phyloP scores from a whole-genome alignment of 2,797 vertebrate genomes.

The Neostethus bicornis region DNA sequence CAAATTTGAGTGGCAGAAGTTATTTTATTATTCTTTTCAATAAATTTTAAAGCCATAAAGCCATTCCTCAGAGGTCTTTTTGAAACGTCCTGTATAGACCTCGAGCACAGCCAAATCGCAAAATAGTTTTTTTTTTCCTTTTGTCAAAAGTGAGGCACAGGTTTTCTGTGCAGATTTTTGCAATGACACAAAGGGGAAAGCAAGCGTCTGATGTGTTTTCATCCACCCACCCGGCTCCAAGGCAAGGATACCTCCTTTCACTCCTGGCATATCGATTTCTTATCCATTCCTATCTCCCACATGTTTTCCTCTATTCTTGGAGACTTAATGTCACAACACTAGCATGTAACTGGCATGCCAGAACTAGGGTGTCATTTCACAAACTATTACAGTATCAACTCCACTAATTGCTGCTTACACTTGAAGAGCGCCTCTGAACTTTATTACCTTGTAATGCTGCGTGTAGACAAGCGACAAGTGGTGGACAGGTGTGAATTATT shows the following conservation, averaged over 20 bases:
- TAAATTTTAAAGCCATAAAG: background rate
- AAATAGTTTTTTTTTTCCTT: background rate
- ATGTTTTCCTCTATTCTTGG: conserved; percentile 64
- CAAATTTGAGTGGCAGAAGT: background rate
- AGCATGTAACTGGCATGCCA: conserved; percentile 47
- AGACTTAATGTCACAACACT: conserved; percentile 60
- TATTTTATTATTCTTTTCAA: background rate
- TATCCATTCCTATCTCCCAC: conserved; percentile 20
- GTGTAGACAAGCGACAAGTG: conserved; percentile 28
- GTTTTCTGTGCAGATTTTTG: conserved; percentile 47
- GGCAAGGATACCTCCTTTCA: conserved; percentile 51
- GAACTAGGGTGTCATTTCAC: conserved; percentile 45
- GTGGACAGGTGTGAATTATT: conserved; percentile 62
- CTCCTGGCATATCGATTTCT: conserved; percentile 50
- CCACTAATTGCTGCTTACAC: conserved; percentile 49
- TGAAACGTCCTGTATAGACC: background rate
- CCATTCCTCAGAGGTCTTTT: background rate
- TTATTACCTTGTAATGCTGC: conserved; percentile 44
- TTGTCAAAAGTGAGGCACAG: conserved; percentile 18
- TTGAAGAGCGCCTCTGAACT: conserved; percentile 37
- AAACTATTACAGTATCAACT: conserved; percentile 53
- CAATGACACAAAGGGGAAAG: conserved; percentile 44
- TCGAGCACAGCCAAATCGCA: background rate
- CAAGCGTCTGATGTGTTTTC: conserved; percentile 27
- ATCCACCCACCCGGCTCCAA: conserved; percentile 50